phyloP scores from a whole-genome alignment of 2,888 invertebrate genomes.

The Tinea trinotella region DNA sequence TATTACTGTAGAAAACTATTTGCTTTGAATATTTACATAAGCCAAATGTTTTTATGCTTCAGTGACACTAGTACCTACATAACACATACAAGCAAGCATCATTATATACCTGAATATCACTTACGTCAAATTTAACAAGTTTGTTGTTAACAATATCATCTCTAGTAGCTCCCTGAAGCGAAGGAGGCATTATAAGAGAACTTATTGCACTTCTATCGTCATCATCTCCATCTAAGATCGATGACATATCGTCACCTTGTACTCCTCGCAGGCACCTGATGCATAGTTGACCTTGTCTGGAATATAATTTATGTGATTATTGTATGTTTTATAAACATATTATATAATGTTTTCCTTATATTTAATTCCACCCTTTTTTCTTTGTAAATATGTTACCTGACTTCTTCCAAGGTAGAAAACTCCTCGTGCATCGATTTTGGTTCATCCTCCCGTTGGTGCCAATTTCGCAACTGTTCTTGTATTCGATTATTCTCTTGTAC shows the following conservation, averaged over 20 bases:
- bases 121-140: constrained; percentile 74
- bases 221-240: constrained; percentile 80
- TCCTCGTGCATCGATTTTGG: constrained; percentile 89
- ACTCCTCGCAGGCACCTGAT: constrained; percentile 82
- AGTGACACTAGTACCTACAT: neutral
- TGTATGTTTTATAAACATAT: no score
- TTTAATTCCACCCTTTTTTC: no score
- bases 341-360: no score
- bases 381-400: constrained; percentile 75
- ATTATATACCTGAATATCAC: constrained; percentile 28
- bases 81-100: neutral
- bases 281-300: constrained; percentile 87
- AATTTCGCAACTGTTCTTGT: constrained; percentile 78
- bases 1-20: neutral
- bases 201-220: constrained; percentile 78
- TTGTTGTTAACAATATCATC: constrained; percentile 59
- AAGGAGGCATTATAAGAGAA: constrained; percentile 57
- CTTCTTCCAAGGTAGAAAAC: constrained; percentile 87
- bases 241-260: constrained; percentile 74
- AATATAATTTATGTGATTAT: no score
- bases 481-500: constrained; percentile 79
- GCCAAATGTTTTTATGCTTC: neutral
- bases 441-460: constrained; percentile 78
- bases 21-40: neutral
- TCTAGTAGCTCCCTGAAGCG: constrained; percentile 54